Evolutionary conservation across 2,888 invertebrate genomes (phyloP), one percentile per base, ranked within the genome.

Genomic region (Notocelia uddmanniana): DNA sequence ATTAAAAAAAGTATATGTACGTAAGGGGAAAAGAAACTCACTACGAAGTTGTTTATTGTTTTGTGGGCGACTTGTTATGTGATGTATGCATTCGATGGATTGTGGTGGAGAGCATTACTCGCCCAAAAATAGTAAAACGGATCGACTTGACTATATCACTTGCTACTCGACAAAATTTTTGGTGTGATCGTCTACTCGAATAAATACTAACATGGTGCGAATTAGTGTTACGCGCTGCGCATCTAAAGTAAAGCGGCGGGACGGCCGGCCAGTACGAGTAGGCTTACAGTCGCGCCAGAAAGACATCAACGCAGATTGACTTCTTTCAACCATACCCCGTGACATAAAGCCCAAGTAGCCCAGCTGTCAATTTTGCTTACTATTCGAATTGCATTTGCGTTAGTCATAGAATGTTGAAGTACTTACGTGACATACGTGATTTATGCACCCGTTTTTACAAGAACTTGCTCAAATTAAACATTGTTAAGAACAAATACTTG

Each of bases 221-320:
- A 5, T 3, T 5, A 26, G 26, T 26, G 26, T 3, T 5, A 26
- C 26, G 2, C 2, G 26, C 41, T 3, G 5, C 15, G 11, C 41
- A 15, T 15, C 5, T 15, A 41, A 15, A 41, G 15, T 41, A 15
- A 15, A 15, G 41, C 15, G 41, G 41, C 1, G 13, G 37, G 13
- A 3, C 37, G 13, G 37, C 41, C 5, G 3, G 41, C 26, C 26
- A 5, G 26, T 5, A n/a, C n/a, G n/a, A n/a, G n/a, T 37, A 13
- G 37, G 37, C 10, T 13, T 13, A 13, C 37, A 13, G 13, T 13
- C 37, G 37, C 37, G 13, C 37, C 37, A 15, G 41, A n/a, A 45
- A 45, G 45, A 45, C 45, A 45, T 45, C 45, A 45, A 45, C 45
- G 45, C 45, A 45, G 45, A n/a, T 45, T n/a, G 15, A 45, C 45